These are phyloP conservation scores for Gallinago jamesoni DNA, from an alignment of 2,113 vertebrate genomes.

Conservation along the genomic window DNA sequence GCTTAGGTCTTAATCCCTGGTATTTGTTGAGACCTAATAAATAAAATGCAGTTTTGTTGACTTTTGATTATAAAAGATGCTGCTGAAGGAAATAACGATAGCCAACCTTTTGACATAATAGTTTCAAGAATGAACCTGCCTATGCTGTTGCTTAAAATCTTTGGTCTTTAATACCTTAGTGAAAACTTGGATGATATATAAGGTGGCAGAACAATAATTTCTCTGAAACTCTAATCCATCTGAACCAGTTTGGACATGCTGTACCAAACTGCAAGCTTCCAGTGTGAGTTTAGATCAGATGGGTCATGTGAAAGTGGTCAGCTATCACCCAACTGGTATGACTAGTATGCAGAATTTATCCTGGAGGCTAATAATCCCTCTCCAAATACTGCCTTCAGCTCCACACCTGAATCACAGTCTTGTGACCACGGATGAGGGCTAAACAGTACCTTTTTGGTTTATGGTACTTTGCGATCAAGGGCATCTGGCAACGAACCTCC, in stretches of 20 bases:
- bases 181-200: background rate
- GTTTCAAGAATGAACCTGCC: conserved; percentile 52
- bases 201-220: background rate
- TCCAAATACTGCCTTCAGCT: background rate
- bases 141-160: background rate
- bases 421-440: background rate
- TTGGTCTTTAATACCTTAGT: background rate
- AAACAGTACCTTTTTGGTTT: background rate
- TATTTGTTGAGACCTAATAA: conserved; percentile 1
- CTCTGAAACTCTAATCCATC: background rate
- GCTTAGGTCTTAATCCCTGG: background rate
- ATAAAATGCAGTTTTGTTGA: conserved; percentile 31
- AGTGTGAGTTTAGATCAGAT: background rate
- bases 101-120: background rate
- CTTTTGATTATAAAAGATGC: background rate
- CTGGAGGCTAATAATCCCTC: background rate
- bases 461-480: background rate
- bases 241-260: background rate
- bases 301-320: background rate
- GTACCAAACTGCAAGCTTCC: background rate
- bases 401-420: background rate
- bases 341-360: background rate
- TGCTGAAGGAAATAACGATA: conserved; percentile 1
- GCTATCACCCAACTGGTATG: background rate
- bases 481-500: background rate